Conservation (phyloP, 2,888 invertebrate species). For the Cistogaster globosa region DNA sequence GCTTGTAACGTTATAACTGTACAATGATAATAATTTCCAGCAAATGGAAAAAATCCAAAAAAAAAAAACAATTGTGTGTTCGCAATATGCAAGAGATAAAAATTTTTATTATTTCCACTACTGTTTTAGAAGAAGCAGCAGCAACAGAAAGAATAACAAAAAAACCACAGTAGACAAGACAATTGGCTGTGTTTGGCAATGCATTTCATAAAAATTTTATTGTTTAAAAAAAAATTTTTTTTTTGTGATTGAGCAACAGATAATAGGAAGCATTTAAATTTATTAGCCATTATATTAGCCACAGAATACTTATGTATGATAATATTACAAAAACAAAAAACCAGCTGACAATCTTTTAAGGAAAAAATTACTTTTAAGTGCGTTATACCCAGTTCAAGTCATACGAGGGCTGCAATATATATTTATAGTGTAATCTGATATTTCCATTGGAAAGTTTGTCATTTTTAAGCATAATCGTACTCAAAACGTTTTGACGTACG, state of each 20-base stretch:
- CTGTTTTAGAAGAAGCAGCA: slow-evolving; percentile 16
- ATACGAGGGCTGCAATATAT: no score
- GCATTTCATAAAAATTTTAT: slow-evolving; percentile 37
- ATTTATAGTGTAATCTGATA: no score
- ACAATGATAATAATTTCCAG: slow-evolving; percentile 9
- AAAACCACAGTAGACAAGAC: slow-evolving; percentile 37
- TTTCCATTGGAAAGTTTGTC: no score
- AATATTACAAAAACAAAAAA: not conserved
- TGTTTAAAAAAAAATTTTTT: not conserved
- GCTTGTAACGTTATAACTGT: slow-evolving; percentile 1
- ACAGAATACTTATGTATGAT: not conserved
- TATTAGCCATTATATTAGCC: slow-evolving; percentile 25
- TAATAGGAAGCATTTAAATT: slow-evolving; percentile 14
- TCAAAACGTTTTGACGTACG: no score
- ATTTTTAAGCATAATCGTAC: no score
- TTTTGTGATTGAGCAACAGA: slow-evolving; percentile 16
- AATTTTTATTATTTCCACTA: not conserved
- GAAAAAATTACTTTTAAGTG: no score
- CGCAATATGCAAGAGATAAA: slow-evolving; percentile 27
- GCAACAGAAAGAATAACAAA: not conserved
- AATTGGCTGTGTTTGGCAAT: slow-evolving; percentile 58
- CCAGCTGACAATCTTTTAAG: not conserved
- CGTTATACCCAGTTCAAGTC: no score
- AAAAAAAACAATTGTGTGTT: not conserved
- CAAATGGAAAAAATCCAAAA: not conserved